Evolutionary conservation across 2,888 invertebrate species (phyloP).

Genomic region (Apamea epomidion): DNA sequence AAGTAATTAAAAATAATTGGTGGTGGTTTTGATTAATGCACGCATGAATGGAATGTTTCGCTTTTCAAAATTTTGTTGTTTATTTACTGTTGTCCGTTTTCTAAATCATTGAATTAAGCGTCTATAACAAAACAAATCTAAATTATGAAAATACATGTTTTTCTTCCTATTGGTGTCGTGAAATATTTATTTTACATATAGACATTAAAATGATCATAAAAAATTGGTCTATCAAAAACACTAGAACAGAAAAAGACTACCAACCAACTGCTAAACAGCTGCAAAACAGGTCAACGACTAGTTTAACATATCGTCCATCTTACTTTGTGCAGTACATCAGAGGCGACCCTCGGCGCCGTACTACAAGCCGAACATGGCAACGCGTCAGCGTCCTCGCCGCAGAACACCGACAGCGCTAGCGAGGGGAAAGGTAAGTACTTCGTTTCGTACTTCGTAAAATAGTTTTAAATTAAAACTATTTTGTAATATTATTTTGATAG

Average conservation of each 20-base stretch:
- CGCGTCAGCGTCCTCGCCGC: conserved; percentile 80
- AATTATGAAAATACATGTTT: neutral
- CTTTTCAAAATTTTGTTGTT: conserved; percentile 15
- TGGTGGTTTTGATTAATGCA: conserved; percentile 19
- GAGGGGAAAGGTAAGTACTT: conserved; percentile 80
- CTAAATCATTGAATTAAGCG: neutral
- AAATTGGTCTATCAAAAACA: too few relatives aligned
- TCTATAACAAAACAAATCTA: too few relatives aligned
- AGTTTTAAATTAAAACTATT: too few relatives aligned
- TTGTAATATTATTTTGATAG: too few relatives aligned
- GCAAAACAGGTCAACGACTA: neutral
- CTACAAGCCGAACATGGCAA: conserved; percentile 84
- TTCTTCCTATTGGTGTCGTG: neutral
- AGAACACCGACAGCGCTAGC: conserved; percentile 75
- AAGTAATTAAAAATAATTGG: neutral
- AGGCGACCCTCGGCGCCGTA: conserved; percentile 83
- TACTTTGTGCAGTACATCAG: conserved; percentile 75
- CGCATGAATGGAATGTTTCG: conserved; percentile 37
- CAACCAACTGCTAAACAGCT: neutral
- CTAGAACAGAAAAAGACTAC: neutral
- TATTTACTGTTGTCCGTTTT: conserved; percentile 23
- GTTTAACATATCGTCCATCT: neutral
- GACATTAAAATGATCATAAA: too few relatives aligned
- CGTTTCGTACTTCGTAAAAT: too few relatives aligned
- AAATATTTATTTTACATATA: neutral